These are phyloP conservation scores for Dinomys branickii DNA, from an alignment of 2,113 vertebrate genomes.

Conservation along the genomic window DNA sequence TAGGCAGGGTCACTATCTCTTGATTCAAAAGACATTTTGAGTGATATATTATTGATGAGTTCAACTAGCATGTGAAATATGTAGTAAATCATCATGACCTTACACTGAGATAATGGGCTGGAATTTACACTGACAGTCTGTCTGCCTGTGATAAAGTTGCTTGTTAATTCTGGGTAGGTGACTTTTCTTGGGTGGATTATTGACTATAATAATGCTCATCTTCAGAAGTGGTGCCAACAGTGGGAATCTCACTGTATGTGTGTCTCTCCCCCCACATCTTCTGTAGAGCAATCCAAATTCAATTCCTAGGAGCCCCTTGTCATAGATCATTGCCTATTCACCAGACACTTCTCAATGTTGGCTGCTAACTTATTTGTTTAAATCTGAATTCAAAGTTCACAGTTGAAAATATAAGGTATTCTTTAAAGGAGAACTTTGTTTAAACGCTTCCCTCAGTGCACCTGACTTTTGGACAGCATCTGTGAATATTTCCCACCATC, in stretches of 20 bases:
- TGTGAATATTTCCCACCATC: neutral
- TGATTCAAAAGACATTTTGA: slow-evolving; percentile 16
- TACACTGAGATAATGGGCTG: neutral
- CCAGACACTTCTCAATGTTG: neutral
- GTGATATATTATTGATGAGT: neutral
- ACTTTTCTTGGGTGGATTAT: neutral
- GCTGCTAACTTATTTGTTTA: neutral
- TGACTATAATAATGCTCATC: neutral
- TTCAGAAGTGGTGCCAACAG: neutral
- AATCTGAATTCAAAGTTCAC: neutral
- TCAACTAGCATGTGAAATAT: slow-evolving; percentile 40
- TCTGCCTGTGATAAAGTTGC: slow-evolving; percentile 34
- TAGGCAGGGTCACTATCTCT: neutral
- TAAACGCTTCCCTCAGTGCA: neutral
- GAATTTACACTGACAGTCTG: neutral
- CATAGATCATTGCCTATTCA: neutral
- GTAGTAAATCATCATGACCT: slow-evolving; percentile 9
- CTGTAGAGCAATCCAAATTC: neutral
- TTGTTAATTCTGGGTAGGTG: slow-evolving; percentile 49
- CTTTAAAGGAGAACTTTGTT: neutral
- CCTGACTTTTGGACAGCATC: neutral
- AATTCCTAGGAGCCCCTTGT: neutral
- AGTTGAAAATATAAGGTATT: neutral
- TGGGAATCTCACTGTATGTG: neutral
- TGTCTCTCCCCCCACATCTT: neutral